Base-by-base conservation (phyloP, 2,888 invertebrate genomes). In the Rhamphomyia laevipes region DNA sequence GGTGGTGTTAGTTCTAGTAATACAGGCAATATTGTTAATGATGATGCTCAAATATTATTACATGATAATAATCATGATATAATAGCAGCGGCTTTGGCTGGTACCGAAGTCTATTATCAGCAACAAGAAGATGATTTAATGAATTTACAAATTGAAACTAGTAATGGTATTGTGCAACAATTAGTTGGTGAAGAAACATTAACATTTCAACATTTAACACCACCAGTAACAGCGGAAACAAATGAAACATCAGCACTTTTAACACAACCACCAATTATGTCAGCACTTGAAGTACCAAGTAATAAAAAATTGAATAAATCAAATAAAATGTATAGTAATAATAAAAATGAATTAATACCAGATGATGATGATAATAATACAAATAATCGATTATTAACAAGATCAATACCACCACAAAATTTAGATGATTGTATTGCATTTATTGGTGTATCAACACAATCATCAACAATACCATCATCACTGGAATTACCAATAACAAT, bases 181-280 rank as follows among this genome's bases (percentile, higher is more conserved):
- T 45, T 45, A 33, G 53, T 58, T 30, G 42, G 56, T 6, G 40
- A 40, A 18, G 40, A 40, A 40, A 18, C 18, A 11, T 40, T 40
- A 40, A 18, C 40, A 5, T 40, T 40, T 40, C 23, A 42, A 15
- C 7, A 21, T 21, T 27, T 42, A 42, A 42, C 27, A 7, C 42
- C 21, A 27, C 42, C 21, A 15, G 15, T 27, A n/a, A 30, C 30
- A 30, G 46, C 63, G 50, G 76, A 80, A 54, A 84, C 86, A 0
- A 77, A 81, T 4, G 87, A 86, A 65, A 87, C 87, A 0, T 86
- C 84, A 56, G 74, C 84, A 5, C 78, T 82, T 12, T 72, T 86
- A 15, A 78, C 86, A 61, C 85, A 82, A 65, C 84, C 80, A 3
- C 81, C 88, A 1, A 88, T 88, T 47, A 88, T 88, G 88, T 84